Conservation (phyloP, 2,113 vertebrate species). For the Lepidothrix coronata region DNA sequence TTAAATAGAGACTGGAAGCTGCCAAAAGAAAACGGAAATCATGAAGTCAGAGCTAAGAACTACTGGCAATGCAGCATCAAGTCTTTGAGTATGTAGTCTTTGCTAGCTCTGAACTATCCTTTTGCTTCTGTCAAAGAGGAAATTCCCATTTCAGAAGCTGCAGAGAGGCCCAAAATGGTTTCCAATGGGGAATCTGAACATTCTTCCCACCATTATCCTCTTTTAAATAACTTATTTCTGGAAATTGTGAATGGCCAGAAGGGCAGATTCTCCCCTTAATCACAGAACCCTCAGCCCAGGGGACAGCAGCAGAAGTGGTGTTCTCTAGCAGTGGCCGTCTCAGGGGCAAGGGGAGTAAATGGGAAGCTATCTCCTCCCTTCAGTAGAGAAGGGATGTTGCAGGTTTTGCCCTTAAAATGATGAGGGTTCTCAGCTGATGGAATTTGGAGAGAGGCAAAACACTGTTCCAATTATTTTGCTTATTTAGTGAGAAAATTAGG, state of each 20-base stretch:
- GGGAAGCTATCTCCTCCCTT: background rate
- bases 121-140: background rate
- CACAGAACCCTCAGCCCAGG: background rate
- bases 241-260: background rate
- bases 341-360: fast-evolving
- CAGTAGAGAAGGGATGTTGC: fast-evolving
- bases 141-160: background rate
- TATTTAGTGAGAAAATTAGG: background rate
- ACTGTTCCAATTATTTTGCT: background rate
- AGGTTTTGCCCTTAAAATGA: background rate
- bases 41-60: background rate
- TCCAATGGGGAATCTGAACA: background rate
- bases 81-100: background rate
- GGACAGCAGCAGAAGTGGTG: background rate
- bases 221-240: background rate
- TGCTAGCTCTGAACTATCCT: background rate
- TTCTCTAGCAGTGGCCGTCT: background rate
- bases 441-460: background rate
- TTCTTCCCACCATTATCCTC: background rate
- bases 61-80: background rate
- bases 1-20: background rate
- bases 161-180: background rate
- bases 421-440: background rate
- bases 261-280: no score
- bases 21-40: slow-evolving; percentile 22